Percentiles rank a stretch among this genome's conserved stretches.
Conservation (phyloP, 2,797 vertebrate species). For the Lepus oiostolus region DNA sequence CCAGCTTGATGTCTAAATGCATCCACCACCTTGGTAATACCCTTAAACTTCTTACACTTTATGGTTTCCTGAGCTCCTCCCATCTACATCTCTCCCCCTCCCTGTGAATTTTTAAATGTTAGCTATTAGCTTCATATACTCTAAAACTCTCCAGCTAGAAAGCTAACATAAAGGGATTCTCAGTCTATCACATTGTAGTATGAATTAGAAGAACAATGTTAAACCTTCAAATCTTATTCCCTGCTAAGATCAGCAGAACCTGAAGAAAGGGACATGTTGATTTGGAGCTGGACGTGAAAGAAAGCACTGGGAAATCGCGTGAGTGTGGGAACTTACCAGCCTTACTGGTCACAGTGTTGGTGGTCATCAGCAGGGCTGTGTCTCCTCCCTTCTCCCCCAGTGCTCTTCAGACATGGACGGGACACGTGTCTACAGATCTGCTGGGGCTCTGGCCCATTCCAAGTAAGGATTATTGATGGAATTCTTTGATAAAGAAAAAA, state of each 20-base stretch:
- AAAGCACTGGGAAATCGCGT: no score
- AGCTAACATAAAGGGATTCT: background rate
- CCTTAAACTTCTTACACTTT: background rate
- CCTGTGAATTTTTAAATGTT: background rate
- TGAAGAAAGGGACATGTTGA: background rate
- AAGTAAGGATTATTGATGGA: background rate
- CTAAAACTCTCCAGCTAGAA: background rate
- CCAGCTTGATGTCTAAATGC: background rate
- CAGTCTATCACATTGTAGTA: background rate
- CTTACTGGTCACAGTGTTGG: background rate
- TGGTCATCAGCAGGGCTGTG: background rate
- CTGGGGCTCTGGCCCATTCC: background rate
- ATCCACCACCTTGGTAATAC: background rate
- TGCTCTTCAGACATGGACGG: background rate
- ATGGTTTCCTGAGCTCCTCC: background rate
- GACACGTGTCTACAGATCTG: accelerated
- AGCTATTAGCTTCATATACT: background rate
- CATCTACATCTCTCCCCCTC: background rate
- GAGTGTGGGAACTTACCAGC: no score
- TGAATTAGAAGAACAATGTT: background rate
- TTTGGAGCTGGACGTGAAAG: background rate
- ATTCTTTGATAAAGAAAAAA: background rate
- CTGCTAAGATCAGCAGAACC: background rate
- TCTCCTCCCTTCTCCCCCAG: background rate
- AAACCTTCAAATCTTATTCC: background rate